Evolutionary conservation across 2,113 vertebrate genomes (phyloP).

Genomic region (Osmerus eperlanus): DNA sequence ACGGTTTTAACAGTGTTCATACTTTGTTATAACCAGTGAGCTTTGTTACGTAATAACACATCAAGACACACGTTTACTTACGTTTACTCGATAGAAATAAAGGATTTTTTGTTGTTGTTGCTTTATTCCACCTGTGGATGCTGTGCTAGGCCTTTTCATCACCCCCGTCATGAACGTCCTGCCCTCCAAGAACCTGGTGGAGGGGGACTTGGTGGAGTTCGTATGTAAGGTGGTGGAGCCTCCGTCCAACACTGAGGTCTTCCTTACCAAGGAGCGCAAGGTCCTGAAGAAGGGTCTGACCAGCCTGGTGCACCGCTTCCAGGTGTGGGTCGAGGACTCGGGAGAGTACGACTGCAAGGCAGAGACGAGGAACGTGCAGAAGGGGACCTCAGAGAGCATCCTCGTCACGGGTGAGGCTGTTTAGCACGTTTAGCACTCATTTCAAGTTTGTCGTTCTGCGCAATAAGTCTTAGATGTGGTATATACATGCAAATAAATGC

Average conservation of each 20-base stretch:
- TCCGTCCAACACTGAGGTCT: neutral
- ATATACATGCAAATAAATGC: no score
- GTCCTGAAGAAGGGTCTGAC: slow-evolving; percentile 25
- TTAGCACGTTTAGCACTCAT: no score
- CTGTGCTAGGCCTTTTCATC: neutral
- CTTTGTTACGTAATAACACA: no score
- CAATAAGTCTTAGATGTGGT: no score
- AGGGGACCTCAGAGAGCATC: slow-evolving; percentile 25
- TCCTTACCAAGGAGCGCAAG: neutral
- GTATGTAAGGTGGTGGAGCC: slow-evolving; percentile 1
- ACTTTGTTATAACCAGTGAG: no score
- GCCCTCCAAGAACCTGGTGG: neutral
- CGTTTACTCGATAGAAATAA: no score
- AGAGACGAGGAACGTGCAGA: slow-evolving; percentile 49
- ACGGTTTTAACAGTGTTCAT: no score
- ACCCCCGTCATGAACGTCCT: slow-evolving; percentile 1
- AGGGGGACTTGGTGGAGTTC: neutral
- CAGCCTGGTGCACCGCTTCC: slow-evolving; percentile 28
- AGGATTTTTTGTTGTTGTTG: neutral
- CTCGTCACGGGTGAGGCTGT: slow-evolving; percentile 54
- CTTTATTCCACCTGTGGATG: neutral
- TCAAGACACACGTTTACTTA: no score
- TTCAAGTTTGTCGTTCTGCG: no score
- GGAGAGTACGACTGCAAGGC: slow-evolving; percentile 67
- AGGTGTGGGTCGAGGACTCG: slow-evolving; percentile 28